Percentiles rank a stretch among this genome's conserved stretches.
These are phyloP conservation scores for Protonibea diacanthus DNA, from an alignment of 2,797 vertebrate species.

Conservation along the genomic window DNA sequence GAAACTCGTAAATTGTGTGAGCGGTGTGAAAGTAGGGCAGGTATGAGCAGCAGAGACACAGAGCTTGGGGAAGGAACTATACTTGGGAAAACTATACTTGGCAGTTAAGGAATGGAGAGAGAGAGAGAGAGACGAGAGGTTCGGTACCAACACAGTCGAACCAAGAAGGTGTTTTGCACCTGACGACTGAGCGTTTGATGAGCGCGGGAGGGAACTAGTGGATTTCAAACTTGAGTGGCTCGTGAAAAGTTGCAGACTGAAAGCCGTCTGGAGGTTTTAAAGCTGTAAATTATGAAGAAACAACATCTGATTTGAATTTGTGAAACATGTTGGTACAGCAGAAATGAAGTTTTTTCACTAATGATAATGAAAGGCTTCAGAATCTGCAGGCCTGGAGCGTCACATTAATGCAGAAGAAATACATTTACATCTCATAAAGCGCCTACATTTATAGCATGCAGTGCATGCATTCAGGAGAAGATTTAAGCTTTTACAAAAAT, in stretches of 20 bases:
- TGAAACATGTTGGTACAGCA: background rate
- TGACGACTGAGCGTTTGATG: constrained; percentile 14
- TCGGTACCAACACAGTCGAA: constrained; percentile 11
- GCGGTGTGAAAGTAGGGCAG: constrained; percentile 80
- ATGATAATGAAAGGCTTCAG: constrained; percentile 4
- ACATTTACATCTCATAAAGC: constrained; percentile 18
- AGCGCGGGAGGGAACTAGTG: background rate
- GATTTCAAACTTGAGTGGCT: constrained; percentile 1
- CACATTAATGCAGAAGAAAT: constrained; percentile 22
- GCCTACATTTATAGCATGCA: background rate
- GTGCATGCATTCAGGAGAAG: constrained; percentile 1
- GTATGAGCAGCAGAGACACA: constrained; percentile 70
- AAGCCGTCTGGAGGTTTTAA: background rate
- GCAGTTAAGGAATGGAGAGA: constrained; percentile 51
- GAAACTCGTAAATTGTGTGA: constrained; percentile 71
- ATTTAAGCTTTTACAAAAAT: background rate
- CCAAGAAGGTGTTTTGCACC: constrained; percentile 21
- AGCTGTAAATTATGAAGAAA: constrained; percentile 18
- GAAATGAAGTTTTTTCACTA: background rate
- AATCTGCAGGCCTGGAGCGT: constrained; percentile 13
- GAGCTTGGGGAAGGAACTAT: constrained; percentile 70
- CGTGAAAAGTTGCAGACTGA: constrained; percentile 1
- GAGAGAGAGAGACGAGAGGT: constrained; percentile 3
- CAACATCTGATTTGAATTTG: background rate
- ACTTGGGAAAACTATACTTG: constrained; percentile 74